Conservation (phyloP, 2,113 vertebrate species). For the Strigops habroptila region DNA sequence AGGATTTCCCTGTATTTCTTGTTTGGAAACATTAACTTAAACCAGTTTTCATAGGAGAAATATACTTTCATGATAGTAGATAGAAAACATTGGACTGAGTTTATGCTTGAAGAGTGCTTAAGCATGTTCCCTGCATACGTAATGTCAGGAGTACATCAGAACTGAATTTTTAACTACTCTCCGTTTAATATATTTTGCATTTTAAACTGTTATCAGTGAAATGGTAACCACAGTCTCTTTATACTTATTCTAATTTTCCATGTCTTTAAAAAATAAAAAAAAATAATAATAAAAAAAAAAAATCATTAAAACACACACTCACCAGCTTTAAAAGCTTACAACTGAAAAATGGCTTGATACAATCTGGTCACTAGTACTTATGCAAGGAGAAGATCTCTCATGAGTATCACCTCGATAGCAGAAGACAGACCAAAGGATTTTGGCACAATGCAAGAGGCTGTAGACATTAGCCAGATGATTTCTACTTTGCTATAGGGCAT, state of each 20-base stretch:
- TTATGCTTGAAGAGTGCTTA: not conserved
- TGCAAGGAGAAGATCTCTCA: not conserved
- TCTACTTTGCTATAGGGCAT: not conserved
- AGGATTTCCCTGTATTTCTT: not conserved
- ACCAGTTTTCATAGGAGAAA: not conserved
- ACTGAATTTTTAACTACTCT: not conserved
- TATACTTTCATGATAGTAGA: not conserved
- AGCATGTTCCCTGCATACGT: not conserved
- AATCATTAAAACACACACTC: not conserved
- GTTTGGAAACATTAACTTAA: not conserved
- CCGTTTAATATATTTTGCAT: not conserved
- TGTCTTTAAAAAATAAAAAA: not conserved
- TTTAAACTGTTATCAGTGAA: not conserved
- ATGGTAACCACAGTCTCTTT: not conserved
- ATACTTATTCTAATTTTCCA: not conserved
- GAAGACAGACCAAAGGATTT: not conserved
- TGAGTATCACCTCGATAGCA: not conserved
- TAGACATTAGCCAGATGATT: not conserved
- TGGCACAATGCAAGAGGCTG: not conserved
- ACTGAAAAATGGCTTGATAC: not conserved
- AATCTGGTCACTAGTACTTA: not conserved
- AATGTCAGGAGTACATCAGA: not conserved
- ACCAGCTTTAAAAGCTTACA: not conserved
- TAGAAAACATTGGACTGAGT: not conserved
- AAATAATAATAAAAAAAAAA: rapidly evolving